phyloP scores from a whole-genome alignment of 30 jellyfish, hydroid and myxozoan genomes.

The Aurelia aurita region DNA sequence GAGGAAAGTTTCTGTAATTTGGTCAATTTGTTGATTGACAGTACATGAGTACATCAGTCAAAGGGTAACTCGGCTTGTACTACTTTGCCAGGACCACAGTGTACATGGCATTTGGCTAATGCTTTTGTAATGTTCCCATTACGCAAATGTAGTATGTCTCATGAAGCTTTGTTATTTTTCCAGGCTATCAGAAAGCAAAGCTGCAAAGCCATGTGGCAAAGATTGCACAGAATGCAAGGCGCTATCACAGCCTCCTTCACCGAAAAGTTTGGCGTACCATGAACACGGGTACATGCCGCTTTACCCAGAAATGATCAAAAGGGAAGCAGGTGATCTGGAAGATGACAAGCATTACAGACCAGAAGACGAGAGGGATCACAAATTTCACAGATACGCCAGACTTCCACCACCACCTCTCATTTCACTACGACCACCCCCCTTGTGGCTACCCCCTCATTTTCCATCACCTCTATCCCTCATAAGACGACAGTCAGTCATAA shows the following conservation, averaged over 20 bases:
- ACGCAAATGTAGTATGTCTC: no score
- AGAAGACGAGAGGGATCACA: constrained; percentile 63
- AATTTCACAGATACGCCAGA: constrained; percentile 46
- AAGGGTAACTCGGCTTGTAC: no score
- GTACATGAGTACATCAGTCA: no score
- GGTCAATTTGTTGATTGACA: no score
- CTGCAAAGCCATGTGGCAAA: constrained; percentile 33
- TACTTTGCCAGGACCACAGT: no score
- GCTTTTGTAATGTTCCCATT: no score
- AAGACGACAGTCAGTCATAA: constrained; percentile 86
- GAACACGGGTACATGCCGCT: constrained; percentile 35
- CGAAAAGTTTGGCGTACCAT: constrained; percentile 11
- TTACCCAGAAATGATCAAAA: constrained; percentile 52
- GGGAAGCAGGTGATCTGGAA: constrained; percentile 29
- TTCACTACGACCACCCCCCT: constrained; percentile 57
- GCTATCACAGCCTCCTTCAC: constrained; percentile 38
- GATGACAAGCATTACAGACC: constrained; percentile 36
- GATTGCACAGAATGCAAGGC: constrained; percentile 66
- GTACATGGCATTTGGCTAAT: no score
- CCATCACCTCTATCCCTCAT: constrained; percentile 72
- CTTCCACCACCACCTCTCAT: constrained; percentile 85
- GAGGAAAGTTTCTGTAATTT: no score
- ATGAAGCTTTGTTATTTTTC: not conserved
- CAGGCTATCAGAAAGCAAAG: constrained; percentile 37
- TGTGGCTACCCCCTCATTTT: constrained; percentile 73